Conservation (phyloP, 2,797 vertebrate genomes). For the Trematomus bernacchii region DNA sequence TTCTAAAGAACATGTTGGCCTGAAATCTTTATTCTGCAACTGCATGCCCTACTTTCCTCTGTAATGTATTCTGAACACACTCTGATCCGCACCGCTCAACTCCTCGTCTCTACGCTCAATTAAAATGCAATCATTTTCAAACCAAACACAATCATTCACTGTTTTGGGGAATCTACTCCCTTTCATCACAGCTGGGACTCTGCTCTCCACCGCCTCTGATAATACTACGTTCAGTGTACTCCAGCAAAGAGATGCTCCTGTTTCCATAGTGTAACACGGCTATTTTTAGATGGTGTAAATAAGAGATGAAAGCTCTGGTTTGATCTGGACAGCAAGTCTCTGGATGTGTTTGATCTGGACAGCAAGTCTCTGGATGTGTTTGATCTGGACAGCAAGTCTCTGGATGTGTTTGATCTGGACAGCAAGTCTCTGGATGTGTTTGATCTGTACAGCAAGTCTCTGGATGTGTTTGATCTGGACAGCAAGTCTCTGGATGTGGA, state of each 20-base stretch:
- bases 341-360: no score
- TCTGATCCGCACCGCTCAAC: slow-evolving; percentile 1
- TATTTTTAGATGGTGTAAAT: slow-evolving; percentile 78
- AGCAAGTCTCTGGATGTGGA: no score
- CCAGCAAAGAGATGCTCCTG: slow-evolving; percentile 25
- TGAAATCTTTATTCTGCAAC: not conserved
- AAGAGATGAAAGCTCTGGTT: slow-evolving; percentile 71
- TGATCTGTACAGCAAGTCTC: no score
- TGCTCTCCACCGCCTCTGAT: not conserved
- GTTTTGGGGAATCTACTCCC: not conserved
- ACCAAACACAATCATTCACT: not conserved
- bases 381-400: no score
- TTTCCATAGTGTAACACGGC: slow-evolving; percentile 53
- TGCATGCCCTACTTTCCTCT: not conserved
- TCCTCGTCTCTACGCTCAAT: not conserved
- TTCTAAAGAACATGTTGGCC: not conserved
- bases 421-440: no score
- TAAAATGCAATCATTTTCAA: not conserved
- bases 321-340: no score
- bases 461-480: no score
- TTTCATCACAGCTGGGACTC: slow-evolving; percentile 11
- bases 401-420: no score
- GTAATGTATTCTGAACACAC: not conserved
- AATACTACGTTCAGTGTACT: not conserved
- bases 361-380: no score